Conservation (phyloP, 2,113 vertebrate species). For the Solenodon paradoxus region DNA sequence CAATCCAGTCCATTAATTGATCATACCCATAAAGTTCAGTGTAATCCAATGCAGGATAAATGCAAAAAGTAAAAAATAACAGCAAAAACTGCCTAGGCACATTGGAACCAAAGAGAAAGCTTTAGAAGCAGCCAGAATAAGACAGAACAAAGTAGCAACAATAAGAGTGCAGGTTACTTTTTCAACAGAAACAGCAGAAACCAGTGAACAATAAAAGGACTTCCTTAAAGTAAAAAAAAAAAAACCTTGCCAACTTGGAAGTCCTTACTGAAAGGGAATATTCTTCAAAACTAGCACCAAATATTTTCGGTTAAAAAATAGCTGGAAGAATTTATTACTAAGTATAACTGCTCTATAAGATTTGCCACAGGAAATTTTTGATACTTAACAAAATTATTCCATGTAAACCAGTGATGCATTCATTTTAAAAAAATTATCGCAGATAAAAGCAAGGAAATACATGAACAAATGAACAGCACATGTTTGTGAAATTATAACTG, state of each 20-base stretch:
- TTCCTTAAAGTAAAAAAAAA: background rate
- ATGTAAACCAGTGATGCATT: too few relatives aligned
- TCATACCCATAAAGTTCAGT: background rate
- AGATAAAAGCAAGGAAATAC: background rate
- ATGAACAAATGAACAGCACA: background rate
- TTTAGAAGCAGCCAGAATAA: background rate
- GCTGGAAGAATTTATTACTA: background rate
- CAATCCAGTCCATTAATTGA: too few relatives aligned
- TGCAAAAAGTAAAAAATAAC: background rate
- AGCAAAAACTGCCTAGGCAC: too few relatives aligned
- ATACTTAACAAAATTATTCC: too few relatives aligned
- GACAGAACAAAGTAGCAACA: background rate
- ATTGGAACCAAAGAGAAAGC: background rate
- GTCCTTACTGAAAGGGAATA: background rate
- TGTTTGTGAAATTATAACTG: background rate
- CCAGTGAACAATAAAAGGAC: background rate
- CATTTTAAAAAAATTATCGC: background rate
- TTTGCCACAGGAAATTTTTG: background rate
- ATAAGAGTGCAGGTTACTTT: background rate
- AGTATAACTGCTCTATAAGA: background rate
- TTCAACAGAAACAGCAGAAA: background rate
- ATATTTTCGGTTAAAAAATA: background rate
- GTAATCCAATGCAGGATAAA: background rate
- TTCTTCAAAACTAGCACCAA: background rate
- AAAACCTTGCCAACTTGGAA: background rate